Evolutionary conservation across 2,113 vertebrate genomes (phyloP).

Genomic region (Gopherus evgoodei): DNA sequence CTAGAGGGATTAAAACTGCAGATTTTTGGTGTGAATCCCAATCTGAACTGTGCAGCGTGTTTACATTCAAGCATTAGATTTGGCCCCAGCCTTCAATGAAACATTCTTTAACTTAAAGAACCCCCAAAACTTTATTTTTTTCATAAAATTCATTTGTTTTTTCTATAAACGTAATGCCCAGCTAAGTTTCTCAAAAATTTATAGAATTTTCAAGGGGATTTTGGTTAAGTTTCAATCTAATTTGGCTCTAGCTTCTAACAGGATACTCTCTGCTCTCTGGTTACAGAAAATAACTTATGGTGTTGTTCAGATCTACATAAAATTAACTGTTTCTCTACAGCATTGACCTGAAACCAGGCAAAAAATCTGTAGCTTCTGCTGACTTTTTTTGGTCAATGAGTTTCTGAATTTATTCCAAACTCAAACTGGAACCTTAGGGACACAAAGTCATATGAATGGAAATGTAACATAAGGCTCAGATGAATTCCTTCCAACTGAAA

Average conservation of each 20-base stretch:
- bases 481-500: slow-evolving; percentile 38
- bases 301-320: background rate
- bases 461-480: slow-evolving; percentile 53
- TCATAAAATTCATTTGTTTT: too few species aligned
- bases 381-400: background rate
- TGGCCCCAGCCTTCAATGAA: background rate
- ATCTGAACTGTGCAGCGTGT: background rate
- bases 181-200: background rate
- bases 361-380: background rate
- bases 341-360: slow-evolving; percentile 19
- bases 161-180: background rate
- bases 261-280: background rate
- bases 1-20: background rate
- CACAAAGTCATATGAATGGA: slow-evolving; percentile 3
- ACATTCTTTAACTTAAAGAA: background rate
- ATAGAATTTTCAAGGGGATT: background rate
- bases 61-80: background rate
- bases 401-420: slow-evolving; percentile 50
- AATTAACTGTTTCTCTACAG: slow-evolving; percentile 31
- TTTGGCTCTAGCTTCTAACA: background rate
- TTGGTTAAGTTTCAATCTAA: background rate
- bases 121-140: too few species aligned
- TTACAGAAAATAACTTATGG: background rate
- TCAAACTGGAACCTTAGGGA: slow-evolving; percentile 23
- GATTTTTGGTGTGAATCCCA: background rate